Evolutionary conservation across 2,888 invertebrate genomes (phyloP).

Genomic region (Himalopsyche japonica): DNA sequence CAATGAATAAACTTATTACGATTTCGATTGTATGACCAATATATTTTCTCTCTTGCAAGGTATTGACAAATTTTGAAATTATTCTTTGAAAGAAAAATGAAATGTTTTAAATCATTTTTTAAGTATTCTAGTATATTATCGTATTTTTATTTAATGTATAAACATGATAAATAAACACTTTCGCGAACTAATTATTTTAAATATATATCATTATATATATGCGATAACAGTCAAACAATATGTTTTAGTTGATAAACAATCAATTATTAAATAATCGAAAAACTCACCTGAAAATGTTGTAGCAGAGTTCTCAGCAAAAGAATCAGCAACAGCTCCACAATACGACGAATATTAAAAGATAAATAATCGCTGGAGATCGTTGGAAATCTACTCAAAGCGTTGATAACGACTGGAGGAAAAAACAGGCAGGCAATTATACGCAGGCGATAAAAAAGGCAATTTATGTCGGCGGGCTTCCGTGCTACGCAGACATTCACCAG

Average conservation of each 20-base stretch:
- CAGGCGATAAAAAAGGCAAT: conserved; percentile 21
- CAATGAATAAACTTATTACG: too few species aligned
- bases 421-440: conserved; percentile 3
- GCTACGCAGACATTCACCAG: conserved; percentile 57
- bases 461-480: conserved; percentile 32
- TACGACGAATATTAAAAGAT: not conserved
- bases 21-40: too few species aligned
- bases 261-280: not conserved
- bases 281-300: not conserved
- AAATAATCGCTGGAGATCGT: not conserved
- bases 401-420: conserved; percentile 4
- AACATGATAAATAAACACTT: not conserved
- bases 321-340: not conserved
- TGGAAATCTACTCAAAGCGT: not conserved
- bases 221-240: not conserved
- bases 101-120: too few species aligned
- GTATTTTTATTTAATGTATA: too few species aligned
- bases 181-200: not conserved
- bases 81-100: too few species aligned
- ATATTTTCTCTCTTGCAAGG: too few species aligned
- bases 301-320: not conserved
- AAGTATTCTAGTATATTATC: too few species aligned
- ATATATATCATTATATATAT: too few species aligned
- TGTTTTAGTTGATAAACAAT: not conserved
- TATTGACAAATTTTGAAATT: too few species aligned